Evolutionary conservation across 2,888 invertebrate species (phyloP), one percentile per base, ranked within the genome.

Genomic region (Diploptera punctata): DNA sequence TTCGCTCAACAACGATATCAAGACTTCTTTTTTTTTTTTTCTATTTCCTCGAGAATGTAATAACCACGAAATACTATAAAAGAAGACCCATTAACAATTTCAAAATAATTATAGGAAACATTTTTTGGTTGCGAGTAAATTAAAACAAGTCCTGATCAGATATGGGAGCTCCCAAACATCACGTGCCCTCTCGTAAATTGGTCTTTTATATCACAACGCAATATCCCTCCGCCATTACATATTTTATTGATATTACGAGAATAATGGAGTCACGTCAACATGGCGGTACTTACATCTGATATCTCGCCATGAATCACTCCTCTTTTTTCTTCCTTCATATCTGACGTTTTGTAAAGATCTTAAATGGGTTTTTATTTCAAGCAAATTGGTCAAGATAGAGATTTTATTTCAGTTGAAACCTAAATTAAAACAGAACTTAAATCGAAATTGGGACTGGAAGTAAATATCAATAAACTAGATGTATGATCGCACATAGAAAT

Each of bases 31-130:
- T 57, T 38, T 43, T 38, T 19, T 52, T 52, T 67, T 5, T 70
- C 29, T 47, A 24, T 7, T 47, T 19, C 47, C 1, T 21, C 16
- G 18, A 26, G 52, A n/a, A n/a, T n/a, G n/a, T 65, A 65, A 72
- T 68, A 72, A 67, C 67, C 57, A 67, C 49, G 47, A 47, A 62
- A 61, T 68, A 43, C 21, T 60, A 68, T 52, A 54, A 62, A 65
- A 57, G 62, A 57, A 21, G 47, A 47, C 49, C 73, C 67, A 70
- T 70, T 73, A 73, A 70, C 57, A 73, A 67, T 70, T 67, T 70
- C 29, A 70, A 73, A 73, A 73, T 73, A 73, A 73, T 73, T 73
- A 73, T 67, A 73, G n/a, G 52, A 70, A 73, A 60, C 57, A 70
- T 73, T 73, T 68, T 71, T 72, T 67, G 70, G 65, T 54, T 69